Evolutionary conservation across 2,797 vertebrate genomes (phyloP).

Genomic region (Parambassis ranga): DNA sequence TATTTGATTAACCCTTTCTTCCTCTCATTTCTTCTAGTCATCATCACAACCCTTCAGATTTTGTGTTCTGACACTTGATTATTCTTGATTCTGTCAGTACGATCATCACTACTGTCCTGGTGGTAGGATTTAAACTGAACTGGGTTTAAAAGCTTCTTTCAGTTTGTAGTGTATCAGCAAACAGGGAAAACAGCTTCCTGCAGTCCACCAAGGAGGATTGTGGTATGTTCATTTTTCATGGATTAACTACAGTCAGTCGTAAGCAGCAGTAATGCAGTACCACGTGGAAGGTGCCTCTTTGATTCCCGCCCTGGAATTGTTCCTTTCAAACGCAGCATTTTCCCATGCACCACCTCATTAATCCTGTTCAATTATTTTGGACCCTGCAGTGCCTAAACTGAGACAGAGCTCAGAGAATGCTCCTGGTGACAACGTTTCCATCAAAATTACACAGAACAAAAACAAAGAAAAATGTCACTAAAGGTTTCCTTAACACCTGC

Average conservation of each 20-base stretch:
- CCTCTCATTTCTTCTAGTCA: too few species aligned
- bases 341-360: constrained; percentile 9
- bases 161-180: neutral
- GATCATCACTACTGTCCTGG: too few species aligned
- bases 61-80: too few species aligned
- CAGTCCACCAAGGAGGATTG: neutral
- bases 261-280: neutral
- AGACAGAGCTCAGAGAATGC: neutral
- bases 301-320: constrained; percentile 4
- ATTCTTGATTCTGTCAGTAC: too few species aligned
- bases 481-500: constrained; percentile 1
- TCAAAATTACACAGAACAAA: neutral
- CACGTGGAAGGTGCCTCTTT: neutral
- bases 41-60: too few species aligned
- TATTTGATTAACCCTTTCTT: too few species aligned
- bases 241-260: constrained; percentile 9
- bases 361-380: constrained; percentile 33
- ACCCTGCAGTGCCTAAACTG: neutral
- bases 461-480: neutral
- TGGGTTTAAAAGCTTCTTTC: neutral
- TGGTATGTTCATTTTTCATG: constrained; percentile 2
- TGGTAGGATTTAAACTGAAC: neutral
- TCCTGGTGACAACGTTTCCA: neutral
- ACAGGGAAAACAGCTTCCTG: neutral
- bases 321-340: constrained; percentile 1